Conservation (phyloP, 2,113 vertebrate genomes). For the Neotragus pygmaeus region DNA sequence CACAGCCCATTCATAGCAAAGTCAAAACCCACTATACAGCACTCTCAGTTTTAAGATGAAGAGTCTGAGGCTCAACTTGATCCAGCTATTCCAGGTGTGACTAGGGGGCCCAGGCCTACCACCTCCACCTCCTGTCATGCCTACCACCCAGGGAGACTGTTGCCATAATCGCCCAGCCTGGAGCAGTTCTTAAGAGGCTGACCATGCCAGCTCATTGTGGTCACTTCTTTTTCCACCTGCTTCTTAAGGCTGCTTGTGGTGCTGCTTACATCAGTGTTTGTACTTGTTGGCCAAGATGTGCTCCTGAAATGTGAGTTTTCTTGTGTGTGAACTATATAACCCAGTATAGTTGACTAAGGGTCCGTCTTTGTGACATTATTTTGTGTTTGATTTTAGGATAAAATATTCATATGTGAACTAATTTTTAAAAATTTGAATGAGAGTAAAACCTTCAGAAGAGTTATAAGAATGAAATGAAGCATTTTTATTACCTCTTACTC, state of each 20-base stretch:
- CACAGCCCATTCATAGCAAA: not conserved
- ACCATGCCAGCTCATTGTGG: no score
- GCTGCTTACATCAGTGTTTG: not conserved
- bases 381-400: not conserved
- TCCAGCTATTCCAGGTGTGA: not conserved
- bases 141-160: fast-evolving
- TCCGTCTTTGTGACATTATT: not conserved
- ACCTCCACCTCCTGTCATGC: not conserved
- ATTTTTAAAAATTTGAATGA: not conserved
- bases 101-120: not conserved
- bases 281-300: not conserved
- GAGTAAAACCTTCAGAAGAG: not conserved
- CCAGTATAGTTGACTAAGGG: not conserved
- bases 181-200: not conserved
- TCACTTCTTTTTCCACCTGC: not conserved
- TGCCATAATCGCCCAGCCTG: not conserved
- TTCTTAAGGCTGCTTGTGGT: not conserved
- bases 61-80: not conserved
- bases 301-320: not conserved
- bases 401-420: not conserved
- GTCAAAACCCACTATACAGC: not conserved
- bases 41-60: not conserved
- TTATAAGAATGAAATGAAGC: not conserved
- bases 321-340: not conserved
- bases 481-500: not conserved